These are phyloP conservation scores for Mantis religiosa DNA, from an alignment of 2,888 invertebrate species.

Conservation along the genomic window DNA sequence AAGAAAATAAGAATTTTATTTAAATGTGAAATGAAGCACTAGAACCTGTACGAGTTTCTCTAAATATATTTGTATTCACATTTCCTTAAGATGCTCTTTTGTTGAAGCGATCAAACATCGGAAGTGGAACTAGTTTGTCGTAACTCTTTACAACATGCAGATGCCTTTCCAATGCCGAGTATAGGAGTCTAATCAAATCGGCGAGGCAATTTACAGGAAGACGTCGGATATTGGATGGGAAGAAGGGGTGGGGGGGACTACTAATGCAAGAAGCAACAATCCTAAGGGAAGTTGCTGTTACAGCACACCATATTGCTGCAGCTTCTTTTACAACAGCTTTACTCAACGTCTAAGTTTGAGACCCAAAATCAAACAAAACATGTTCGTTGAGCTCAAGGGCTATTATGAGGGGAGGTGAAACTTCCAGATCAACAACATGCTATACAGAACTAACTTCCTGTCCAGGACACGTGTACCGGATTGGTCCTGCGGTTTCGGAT, in stretches of 20 bases:
- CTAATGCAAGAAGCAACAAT: neutral
- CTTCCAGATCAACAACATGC: neutral
- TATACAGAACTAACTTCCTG: neutral
- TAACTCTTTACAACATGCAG: neutral
- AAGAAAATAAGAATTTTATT: too few species aligned
- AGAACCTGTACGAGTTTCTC: too few species aligned
- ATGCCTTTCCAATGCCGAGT: constrained; percentile 2
- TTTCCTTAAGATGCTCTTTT: neutral
- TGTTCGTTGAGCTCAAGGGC: neutral
- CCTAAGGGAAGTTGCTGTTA: neutral
- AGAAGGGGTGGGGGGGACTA: neutral
- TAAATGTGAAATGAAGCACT: too few species aligned
- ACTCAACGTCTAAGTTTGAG: neutral
- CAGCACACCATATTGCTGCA: neutral
- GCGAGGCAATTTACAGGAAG: constrained; percentile 5
- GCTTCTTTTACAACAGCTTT: neutral
- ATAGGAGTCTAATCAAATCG: constrained; percentile 5
- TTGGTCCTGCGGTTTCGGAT: neutral
- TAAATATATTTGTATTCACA: too few species aligned
- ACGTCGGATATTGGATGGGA: neutral
- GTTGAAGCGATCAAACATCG: neutral
- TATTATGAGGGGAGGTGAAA: neutral
- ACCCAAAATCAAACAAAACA: constrained; percentile 10
- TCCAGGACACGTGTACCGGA: neutral
- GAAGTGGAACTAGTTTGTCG: too few species aligned